Evolutionary conservation across 64 coral and sea anemone species (phyloP).

Genomic region (Dendronephthya gigantea): DNA sequence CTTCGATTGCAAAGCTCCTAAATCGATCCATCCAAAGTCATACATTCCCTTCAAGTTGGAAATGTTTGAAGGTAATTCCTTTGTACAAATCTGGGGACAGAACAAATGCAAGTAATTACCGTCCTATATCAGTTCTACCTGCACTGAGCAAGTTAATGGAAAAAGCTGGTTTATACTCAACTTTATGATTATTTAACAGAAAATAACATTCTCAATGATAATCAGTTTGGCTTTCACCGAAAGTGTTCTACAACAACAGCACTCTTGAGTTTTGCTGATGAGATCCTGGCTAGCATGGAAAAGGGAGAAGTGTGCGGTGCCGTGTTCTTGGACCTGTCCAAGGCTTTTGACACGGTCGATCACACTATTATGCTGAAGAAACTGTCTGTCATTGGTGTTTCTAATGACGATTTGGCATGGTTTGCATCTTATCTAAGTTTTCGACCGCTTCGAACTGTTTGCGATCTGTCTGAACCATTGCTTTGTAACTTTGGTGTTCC

Average conservation of each 20-base stretch:
- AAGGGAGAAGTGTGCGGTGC: too few species aligned
- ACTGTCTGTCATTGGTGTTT: too few species aligned
- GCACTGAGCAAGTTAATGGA: neutral
- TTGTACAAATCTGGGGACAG: neutral
- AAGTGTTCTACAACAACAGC: neutral
- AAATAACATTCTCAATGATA: constrained; percentile 3
- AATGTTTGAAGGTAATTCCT: neutral
- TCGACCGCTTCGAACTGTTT: neutral
- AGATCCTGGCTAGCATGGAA: constrained; percentile 1
- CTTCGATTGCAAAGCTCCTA: neutral
- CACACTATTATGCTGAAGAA: too few species aligned
- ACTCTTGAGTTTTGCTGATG: neutral
- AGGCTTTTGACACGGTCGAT: too few species aligned
- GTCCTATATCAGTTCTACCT: neutral
- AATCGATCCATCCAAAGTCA: constrained; percentile 19
- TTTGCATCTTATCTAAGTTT: too few species aligned
- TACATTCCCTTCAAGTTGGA: constrained; percentile 3
- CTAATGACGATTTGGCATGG: too few species aligned
- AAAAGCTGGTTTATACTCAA: neutral
- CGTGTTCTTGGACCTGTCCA: too few species aligned
- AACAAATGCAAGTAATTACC: neutral
- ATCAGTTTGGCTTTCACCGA: constrained; percentile 17
- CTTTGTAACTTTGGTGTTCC: neutral
- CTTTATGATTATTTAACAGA: constrained; percentile 24
- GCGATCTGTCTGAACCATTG: neutral